Conservation (phyloP, 2,888 invertebrate genomes). For the Taphrorychus bicolor region DNA sequence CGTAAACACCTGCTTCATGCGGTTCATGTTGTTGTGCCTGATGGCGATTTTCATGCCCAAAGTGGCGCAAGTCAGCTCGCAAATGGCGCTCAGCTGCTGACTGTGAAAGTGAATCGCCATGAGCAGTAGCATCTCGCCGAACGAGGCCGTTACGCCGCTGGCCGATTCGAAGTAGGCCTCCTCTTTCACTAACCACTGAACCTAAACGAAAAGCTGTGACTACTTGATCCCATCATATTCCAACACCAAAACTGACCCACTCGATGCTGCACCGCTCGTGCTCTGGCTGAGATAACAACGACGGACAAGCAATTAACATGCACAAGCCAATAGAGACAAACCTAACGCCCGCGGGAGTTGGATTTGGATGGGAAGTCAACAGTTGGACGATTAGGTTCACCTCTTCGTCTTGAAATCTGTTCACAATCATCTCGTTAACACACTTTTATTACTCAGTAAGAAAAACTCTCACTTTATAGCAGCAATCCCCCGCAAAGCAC, state of each 20-base stretch:
- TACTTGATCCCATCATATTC: no score
- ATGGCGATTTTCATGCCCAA: constrained; percentile 94
- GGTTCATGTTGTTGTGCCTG: constrained; percentile 83
- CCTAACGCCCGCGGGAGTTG: constrained; percentile 89
- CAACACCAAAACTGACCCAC: constrained; percentile 69
- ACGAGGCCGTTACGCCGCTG: constrained; percentile 85
- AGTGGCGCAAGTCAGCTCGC: constrained; percentile 92
- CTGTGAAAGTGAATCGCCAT: constrained; percentile 98
- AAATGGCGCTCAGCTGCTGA: constrained; percentile 90
- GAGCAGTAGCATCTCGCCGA: constrained; percentile 93
- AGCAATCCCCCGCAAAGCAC: constrained; percentile 91
- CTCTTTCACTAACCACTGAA: constrained; percentile 90
- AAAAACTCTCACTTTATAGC: constrained; percentile 77
- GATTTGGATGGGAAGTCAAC: constrained; percentile 86
- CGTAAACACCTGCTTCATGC: constrained; percentile 93
- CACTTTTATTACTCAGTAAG: no score
- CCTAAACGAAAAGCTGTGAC: constrained; percentile 45
- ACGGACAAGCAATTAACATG: constrained; percentile 94
- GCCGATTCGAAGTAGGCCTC: constrained; percentile 89
- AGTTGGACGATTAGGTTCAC: constrained; percentile 82
- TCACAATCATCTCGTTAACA: background rate
- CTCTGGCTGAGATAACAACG: constrained; percentile 72
- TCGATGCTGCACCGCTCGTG: constrained; percentile 88
- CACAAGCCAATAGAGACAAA: constrained; percentile 93
- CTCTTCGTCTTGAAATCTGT: constrained; percentile 90